These are phyloP conservation scores for Taxidea taxus DNA, from an alignment of 2,113 vertebrate species.

Conservation along the genomic window DNA sequence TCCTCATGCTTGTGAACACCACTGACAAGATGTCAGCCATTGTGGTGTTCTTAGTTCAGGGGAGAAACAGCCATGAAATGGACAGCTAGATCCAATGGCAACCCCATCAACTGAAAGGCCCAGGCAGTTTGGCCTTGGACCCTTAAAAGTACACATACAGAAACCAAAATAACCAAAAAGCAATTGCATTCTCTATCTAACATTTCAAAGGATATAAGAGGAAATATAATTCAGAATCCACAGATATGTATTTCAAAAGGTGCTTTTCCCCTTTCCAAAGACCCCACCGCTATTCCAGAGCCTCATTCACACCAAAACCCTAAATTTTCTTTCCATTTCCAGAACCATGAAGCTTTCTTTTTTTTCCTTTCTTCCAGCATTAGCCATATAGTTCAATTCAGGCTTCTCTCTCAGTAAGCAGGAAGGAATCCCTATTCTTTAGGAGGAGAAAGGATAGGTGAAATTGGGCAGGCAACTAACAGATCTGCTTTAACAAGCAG, in stretches of 20 bases:
- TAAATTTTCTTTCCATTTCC: neutral
- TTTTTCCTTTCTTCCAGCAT: neutral
- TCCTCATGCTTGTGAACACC: neutral
- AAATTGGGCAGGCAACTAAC: neutral
- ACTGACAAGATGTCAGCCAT: neutral
- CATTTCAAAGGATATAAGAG: neutral
- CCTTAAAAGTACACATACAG: neutral
- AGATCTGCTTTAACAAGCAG: neutral
- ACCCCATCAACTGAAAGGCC: neutral
- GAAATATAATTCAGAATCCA: neutral
- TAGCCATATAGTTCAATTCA: neutral
- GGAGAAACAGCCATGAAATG: neutral
- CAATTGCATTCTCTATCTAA: neutral
- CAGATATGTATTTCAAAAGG: neutral
- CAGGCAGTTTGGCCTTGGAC: neutral
- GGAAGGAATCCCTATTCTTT: neutral
- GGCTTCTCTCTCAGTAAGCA: neutral
- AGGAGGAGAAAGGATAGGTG: neutral
- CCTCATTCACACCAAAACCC: neutral
- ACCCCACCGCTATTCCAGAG: neutral
- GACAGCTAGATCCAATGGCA: neutral
- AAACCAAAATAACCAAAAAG: neutral
- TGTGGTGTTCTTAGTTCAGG: neutral
- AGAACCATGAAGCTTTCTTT: neutral
- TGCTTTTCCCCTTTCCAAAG: neutral